Evolutionary conservation across 35 echinoderm and acorn worm genomes (phyloP).

Genomic region (Apostichopus japonicus): DNA sequence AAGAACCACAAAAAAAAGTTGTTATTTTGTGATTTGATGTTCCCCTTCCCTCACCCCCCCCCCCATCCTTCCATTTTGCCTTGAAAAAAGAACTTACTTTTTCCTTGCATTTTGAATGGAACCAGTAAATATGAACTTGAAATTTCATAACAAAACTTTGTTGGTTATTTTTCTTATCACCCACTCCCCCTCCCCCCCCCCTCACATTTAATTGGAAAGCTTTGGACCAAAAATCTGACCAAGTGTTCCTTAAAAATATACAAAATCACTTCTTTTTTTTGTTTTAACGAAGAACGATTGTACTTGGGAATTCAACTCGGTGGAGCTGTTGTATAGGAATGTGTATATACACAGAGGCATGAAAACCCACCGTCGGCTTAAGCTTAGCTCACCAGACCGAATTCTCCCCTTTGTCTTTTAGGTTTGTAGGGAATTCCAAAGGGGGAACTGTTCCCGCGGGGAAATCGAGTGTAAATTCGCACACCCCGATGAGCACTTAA

Average conservation of each 20-base stretch:
- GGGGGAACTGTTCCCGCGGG: conserved; percentile 95
- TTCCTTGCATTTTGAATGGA: conserved; percentile 5
- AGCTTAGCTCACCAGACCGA: conserved; percentile 30
- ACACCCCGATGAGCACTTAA: conserved; percentile 92
- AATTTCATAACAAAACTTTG: background rate
- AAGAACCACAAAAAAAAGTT: background rate
- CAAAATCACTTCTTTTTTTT: too few species aligned
- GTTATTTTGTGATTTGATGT: conserved; percentile 42
- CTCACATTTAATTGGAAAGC: background rate
- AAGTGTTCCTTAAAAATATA: too few species aligned
- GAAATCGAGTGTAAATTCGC: conserved; percentile 99
- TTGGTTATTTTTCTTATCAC: background rate
- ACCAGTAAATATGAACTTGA: background rate
- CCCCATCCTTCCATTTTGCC: too few species aligned
- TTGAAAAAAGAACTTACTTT: background rate
- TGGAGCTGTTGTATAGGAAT: background rate
- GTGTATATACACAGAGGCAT: background rate
- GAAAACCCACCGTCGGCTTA: too few species aligned
- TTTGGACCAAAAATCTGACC: too few species aligned
- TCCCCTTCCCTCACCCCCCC: background rate
- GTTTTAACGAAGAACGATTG: too few species aligned
- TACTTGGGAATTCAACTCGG: too few species aligned
- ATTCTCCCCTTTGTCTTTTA: conserved; percentile 49
- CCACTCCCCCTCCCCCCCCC: background rate
- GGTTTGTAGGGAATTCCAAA: conserved; percentile 99